Evolutionary conservation across 2,113 vertebrate genomes (phyloP).

Genomic region (Pangasianodon hypophthalmus): DNA sequence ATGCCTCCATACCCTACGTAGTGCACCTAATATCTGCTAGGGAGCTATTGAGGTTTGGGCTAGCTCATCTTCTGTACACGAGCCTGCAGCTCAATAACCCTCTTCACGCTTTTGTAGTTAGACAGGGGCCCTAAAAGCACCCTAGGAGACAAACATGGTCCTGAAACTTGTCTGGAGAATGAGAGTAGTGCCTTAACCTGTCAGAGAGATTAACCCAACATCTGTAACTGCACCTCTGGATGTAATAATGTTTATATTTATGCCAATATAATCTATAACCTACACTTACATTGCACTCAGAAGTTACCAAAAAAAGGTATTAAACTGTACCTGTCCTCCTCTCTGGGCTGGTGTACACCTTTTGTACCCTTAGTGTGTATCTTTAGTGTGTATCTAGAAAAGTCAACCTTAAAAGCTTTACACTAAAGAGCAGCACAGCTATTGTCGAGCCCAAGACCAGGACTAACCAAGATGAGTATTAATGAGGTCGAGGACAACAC

Average conservation of each 20-base stretch:
- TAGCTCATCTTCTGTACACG: neutral
- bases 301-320: neutral
- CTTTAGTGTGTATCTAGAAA: neutral
- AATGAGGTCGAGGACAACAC: neutral
- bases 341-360: neutral
- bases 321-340: neutral
- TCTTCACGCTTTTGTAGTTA: neutral
- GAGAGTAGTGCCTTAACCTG: neutral
- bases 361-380: neutral
- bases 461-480: neutral
- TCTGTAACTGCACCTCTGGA: neutral
- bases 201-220: neutral
- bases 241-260: neutral
- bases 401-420: neutral
- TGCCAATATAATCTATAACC: neutral
- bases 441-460: neutral
- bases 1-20: too few relatives aligned
- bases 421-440: neutral
- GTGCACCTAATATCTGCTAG: neutral
- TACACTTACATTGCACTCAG: neutral
- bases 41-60: neutral
- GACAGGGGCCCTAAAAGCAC: neutral
- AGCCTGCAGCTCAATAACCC: neutral
- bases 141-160: too few relatives aligned
- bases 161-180: neutral